Conservation (phyloP, 1,140 invertebrate genomes). For the Apis cerana region DNA sequence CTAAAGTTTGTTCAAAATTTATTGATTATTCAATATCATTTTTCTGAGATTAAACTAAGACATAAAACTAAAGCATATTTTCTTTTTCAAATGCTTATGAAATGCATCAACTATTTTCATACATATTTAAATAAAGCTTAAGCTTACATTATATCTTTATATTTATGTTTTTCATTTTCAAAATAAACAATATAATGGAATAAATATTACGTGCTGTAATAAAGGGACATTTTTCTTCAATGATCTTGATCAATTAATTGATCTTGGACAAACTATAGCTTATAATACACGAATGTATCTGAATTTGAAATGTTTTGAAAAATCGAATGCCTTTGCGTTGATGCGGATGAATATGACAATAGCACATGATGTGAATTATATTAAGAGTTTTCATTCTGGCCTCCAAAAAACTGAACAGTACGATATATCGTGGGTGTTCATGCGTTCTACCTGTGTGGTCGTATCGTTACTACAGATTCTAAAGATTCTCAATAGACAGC, state of each 20-base stretch:
- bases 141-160: background rate
- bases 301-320: slow-evolving; percentile 3
- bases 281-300: slow-evolving; percentile 1
- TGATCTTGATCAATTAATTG: background rate
- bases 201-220: too few relatives aligned
- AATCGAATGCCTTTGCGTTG: slow-evolving; percentile 26
- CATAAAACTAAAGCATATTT: background rate
- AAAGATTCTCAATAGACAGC: slow-evolving; percentile 60
- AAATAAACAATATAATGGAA: background rate
- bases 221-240: too few relatives aligned
- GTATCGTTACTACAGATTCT: slow-evolving; percentile 59
- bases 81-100: background rate
- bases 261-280: slow-evolving; percentile 1
- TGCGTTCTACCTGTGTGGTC: slow-evolving; percentile 41
- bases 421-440: slow-evolving; percentile 36
- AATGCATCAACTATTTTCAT: background rate
- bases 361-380: slow-evolving; percentile 27
- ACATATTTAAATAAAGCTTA: background rate
- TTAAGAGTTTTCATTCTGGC: slow-evolving; percentile 43
- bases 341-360: slow-evolving; percentile 30
- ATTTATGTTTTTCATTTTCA: background rate
- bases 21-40: background rate
- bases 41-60: background rate
- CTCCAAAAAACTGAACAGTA: slow-evolving; percentile 17
- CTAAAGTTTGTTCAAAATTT: slow-evolving; percentile 8